These are phyloP conservation scores for Micrasema minimum DNA, from an alignment of 1,140 invertebrate species.

Conservation along the genomic window DNA sequence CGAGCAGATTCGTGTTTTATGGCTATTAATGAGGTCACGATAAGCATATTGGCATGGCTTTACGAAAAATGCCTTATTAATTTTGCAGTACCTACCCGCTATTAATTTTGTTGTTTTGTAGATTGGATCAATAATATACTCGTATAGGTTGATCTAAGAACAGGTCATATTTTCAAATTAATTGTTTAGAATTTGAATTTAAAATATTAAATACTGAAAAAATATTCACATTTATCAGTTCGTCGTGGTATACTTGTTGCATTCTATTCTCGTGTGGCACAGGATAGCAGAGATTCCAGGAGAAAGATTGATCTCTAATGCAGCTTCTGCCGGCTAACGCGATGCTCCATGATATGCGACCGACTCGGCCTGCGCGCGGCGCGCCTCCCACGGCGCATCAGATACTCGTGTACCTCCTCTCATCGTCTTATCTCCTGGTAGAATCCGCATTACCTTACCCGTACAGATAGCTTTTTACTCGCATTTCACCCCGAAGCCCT, in stretches of 20 bases:
- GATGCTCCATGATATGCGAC: constrained; percentile 39
- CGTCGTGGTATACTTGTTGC: constrained; percentile 17
- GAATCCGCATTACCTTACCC: constrained; percentile 40
- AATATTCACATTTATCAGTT: constrained; percentile 15
- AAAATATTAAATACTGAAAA: neutral
- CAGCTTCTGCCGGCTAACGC: constrained; percentile 47
- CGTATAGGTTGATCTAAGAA: too few species aligned
- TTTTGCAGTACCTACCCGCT: too few species aligned
- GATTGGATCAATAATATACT: too few species aligned
- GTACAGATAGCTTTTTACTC: constrained; percentile 39
- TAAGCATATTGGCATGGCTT: constrained; percentile 13
- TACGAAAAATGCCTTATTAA: neutral
- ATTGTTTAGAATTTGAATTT: neutral
- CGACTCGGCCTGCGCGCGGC: constrained; percentile 3
- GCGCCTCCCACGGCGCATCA: constrained; percentile 48
- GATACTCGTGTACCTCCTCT: constrained; percentile 43
- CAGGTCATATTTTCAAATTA: too few species aligned
- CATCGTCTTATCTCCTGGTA: constrained; percentile 43
- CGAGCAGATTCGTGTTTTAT: constrained; percentile 27
- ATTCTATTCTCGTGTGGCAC: constrained; percentile 33
- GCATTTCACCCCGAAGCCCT: constrained; percentile 38
- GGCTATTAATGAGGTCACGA: constrained; percentile 40
- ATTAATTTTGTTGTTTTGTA: too few species aligned
- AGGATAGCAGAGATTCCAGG: constrained; percentile 37
- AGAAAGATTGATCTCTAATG: constrained; percentile 46